Percentiles rank a stretch among this genome's conserved stretches.
Evolutionary conservation across 2,888 invertebrate species (phyloP).

Genomic region (Mythimna pallens): DNA sequence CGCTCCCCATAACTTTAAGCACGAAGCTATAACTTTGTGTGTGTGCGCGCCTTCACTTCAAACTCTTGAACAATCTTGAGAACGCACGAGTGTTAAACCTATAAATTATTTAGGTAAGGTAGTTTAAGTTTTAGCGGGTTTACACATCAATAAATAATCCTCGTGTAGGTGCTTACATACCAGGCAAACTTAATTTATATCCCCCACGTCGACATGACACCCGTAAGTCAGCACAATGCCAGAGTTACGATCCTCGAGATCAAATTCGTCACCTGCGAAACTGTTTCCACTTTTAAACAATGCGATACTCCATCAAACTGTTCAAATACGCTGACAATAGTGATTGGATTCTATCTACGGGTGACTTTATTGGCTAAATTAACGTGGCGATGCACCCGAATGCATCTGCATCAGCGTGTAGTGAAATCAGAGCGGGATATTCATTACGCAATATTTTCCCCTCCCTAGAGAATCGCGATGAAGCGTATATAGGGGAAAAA

Average conservation of each 20-base stretch:
- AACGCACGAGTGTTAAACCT: conserved; percentile 73
- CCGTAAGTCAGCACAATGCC: conserved; percentile 47
- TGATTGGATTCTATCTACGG: conserved; percentile 48
- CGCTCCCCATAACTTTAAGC: conserved; percentile 65
- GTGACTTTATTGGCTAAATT: conserved; percentile 74
- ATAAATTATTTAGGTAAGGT: conserved; percentile 79
- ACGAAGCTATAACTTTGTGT: conserved; percentile 64
- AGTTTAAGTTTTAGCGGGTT: conserved; percentile 76
- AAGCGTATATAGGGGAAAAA: conserved; percentile 84
- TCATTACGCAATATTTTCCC: conserved; percentile 84
- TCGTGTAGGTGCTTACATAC: conserved; percentile 64
- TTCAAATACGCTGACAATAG: conserved; percentile 51
- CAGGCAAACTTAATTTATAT: conserved; percentile 70
- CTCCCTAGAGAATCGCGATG: conserved; percentile 82
- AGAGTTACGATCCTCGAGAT: conserved; percentile 53
- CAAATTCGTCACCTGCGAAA: conserved; percentile 60
- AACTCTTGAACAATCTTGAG: conserved; percentile 78
- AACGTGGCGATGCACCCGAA: conserved; percentile 68
- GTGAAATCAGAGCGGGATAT: conserved; percentile 78
- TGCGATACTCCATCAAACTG: conserved; percentile 52
- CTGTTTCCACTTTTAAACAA: conserved; percentile 55
- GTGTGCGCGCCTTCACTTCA: conserved; percentile 62
- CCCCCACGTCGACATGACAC: conserved; percentile 51
- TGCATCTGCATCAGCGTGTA: conserved; percentile 64
- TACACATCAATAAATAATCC: conserved; percentile 76